These are phyloP conservation scores for Protobothrops flavoviridis DNA, from an alignment of 2,113 vertebrate genomes.

Conservation along the genomic window DNA sequence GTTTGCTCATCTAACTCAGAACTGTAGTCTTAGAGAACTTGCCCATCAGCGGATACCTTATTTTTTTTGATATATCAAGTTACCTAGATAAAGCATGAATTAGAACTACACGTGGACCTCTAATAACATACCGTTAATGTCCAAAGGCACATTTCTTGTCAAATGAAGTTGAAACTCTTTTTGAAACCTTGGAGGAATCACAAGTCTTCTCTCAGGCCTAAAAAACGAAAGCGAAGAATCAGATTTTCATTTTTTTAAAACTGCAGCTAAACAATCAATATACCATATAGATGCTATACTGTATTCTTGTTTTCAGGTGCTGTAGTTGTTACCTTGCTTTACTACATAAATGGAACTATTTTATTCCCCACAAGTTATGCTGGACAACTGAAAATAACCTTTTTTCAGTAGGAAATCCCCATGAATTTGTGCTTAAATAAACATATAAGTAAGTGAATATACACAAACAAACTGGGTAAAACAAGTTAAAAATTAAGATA, in stretches of 20 bases:
- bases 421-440: neutral
- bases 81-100: neutral
- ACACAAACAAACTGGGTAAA: neutral
- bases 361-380: neutral
- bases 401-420: neutral
- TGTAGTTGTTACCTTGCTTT: too few species aligned
- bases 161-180: constrained; percentile 54
- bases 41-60: neutral
- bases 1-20: neutral
- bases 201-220: constrained; percentile 64
- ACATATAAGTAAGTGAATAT: neutral
- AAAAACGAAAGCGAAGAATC: neutral
- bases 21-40: neutral
- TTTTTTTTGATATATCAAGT: neutral
- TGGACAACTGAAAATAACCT: neutral
- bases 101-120: neutral
- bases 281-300: neutral
- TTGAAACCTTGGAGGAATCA: constrained; percentile 55
- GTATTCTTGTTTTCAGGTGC: neutral
- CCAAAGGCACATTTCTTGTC: constrained; percentile 44
- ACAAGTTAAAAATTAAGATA: neutral
- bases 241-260: neutral
- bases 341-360: neutral
- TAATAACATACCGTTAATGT: constrained; percentile 63
- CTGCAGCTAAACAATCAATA: neutral